Percentiles rank a stretch among this genome's conserved stretches.
phyloP scores from a whole-genome alignment of 2,888 invertebrate species.

The Electrophaes corylata region DNA sequence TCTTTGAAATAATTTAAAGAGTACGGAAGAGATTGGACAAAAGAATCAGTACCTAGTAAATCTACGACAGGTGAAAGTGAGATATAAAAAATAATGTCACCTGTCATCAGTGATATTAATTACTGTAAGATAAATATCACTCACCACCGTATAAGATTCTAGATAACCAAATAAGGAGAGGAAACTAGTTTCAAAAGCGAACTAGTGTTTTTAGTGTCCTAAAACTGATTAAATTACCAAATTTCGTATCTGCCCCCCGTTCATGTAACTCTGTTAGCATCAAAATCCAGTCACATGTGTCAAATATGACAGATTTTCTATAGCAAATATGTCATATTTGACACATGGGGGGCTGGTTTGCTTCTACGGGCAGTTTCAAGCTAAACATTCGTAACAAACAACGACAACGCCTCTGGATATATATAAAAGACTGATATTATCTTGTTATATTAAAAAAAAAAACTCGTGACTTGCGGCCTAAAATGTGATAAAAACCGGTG shows the following conservation, averaged over 20 bases:
- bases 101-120: too few relatives aligned
- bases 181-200: not conserved
- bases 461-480: slow-evolving; percentile 5
- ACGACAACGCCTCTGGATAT: too few relatives aligned
- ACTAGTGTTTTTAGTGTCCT: not conserved
- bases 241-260: too few relatives aligned
- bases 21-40: not conserved
- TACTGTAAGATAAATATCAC: not conserved
- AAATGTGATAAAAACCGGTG: slow-evolving; percentile 32
- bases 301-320: too few relatives aligned
- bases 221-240: not conserved
- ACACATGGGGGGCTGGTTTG: too few relatives aligned
- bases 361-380: not conserved
- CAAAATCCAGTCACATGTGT: too few relatives aligned
- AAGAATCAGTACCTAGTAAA: not conserved
- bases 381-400: not conserved
- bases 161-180: not conserved
- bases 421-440: not conserved
- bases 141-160: not conserved
- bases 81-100: not conserved
- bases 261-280: too few relatives aligned
- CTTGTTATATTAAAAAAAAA: not conserved
- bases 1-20: too few relatives aligned
- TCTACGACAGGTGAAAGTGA: not conserved
- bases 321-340: too few relatives aligned